These are phyloP conservation scores for Hirtodrosophila confusa DNA, from an alignment of 2,888 invertebrate genomes.

Conservation along the genomic window DNA sequence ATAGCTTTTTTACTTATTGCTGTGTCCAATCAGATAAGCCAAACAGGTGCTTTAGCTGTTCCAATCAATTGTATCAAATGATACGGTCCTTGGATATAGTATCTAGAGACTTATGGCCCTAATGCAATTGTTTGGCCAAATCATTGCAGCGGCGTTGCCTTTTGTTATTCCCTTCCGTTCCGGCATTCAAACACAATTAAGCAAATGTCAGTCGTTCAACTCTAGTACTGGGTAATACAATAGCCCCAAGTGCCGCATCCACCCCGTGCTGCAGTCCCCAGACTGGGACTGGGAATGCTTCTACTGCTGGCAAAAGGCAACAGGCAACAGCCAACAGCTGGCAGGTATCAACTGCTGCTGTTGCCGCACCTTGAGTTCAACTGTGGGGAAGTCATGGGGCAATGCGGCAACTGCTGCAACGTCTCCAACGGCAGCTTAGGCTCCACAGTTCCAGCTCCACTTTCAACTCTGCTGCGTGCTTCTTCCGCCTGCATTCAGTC, in stretches of 20 bases:
- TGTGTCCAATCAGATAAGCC: background rate
- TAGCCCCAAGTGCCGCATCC: conserved; percentile 7
- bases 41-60: conserved; percentile 5
- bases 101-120: background rate
- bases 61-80: conserved; percentile 9
- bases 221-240: conserved; percentile 44
- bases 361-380: conserved; percentile 48
- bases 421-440: conserved; percentile 5
- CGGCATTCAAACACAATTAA: conserved; percentile 70
- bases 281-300: background rate
- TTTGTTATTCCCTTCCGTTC: conserved; percentile 54
- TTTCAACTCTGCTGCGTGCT: conserved; percentile 63
- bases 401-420: conserved; percentile 8
- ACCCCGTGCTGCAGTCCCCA: background rate
- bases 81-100: too few relatives aligned
- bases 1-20: background rate
- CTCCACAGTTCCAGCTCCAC: conserved; percentile 16
- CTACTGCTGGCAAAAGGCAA: conserved; percentile 9
- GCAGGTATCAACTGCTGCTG: conserved; percentile 35
- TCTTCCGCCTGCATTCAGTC: conserved; percentile 56
- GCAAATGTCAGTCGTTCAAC: conserved; percentile 73
- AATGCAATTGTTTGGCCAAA: conserved; percentile 10
- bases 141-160: conserved; percentile 7
- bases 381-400: background rate
- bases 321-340: conserved; percentile 36